Percentiles rank a stretch among this genome's conserved stretches.
Evolutionary conservation across 2,113 vertebrate genomes (phyloP).

Genomic region (Columba janthina): DNA sequence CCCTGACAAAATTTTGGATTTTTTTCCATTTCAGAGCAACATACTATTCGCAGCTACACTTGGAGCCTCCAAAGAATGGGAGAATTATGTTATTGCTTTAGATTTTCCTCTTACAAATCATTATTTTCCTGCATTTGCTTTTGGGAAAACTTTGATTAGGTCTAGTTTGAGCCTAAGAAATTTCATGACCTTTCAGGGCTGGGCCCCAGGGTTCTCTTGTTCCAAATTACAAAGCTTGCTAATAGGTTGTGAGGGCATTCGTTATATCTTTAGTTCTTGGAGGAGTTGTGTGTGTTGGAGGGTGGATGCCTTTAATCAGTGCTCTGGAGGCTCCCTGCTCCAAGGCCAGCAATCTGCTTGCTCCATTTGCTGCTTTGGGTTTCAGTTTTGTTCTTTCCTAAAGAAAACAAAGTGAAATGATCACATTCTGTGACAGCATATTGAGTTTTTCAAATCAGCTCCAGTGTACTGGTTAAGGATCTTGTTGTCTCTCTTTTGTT

Average conservation of each 20-base stretch:
- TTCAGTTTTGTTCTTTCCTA: not conserved
- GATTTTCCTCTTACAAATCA: constrained; percentile 6
- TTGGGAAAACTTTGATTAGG: constrained; percentile 42
- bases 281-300: constrained; percentile 40
- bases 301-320: constrained; percentile 21
- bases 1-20: not conserved
- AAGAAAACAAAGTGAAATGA: constrained; percentile 27
- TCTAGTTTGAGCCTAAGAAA: constrained; percentile 31
- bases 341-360: constrained; percentile 52
- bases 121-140: constrained; percentile 28
- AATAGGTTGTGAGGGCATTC: constrained; percentile 65
- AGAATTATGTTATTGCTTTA: constrained; percentile 11
- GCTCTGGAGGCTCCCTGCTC: constrained; percentile 59
- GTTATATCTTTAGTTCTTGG: constrained; percentile 51
- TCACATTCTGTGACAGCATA: not conserved
- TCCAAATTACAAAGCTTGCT: constrained; percentile 42
- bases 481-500: not conserved
- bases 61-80: not conserved
- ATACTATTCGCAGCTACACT: not conserved
- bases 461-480: not conserved
- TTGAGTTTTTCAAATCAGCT: constrained; percentile 12
- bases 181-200: constrained; percentile 39
- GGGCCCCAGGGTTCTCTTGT: constrained; percentile 6
- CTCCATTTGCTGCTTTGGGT: not conserved
- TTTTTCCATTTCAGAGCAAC: not conserved